Conservation (phyloP, 2,888 invertebrate genomes). For the Papilio gigon region DNA sequence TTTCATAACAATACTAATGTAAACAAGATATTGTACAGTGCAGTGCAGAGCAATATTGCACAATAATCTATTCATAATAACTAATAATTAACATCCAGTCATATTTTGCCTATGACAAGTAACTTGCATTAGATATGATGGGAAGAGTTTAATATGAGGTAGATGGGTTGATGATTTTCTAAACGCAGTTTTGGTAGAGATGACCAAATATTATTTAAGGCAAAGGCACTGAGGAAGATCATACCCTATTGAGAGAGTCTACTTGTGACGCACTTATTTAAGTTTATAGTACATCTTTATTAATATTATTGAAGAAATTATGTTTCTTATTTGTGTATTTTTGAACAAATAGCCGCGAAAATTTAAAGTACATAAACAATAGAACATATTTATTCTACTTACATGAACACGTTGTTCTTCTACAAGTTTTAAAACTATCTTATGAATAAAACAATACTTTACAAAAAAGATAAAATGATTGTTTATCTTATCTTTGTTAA, state of each 20-base stretch:
- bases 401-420: background rate
- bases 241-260: no score
- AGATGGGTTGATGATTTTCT: background rate
- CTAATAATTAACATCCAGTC: background rate
- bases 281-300: no score
- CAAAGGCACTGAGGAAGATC: no score
- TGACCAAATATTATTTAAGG: no score
- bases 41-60: no score
- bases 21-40: background rate
- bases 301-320: background rate
- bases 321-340: background rate
- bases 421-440: background rate
- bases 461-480: background rate
- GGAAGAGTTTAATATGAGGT: background rate
- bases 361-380: background rate
- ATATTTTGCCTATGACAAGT: background rate
- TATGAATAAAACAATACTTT: constrained; percentile 4
- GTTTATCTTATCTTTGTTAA: constrained; percentile 30
- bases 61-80: no score
- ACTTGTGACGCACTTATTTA: no score
- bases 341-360: background rate
- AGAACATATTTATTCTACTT: background rate
- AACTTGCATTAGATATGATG: background rate
- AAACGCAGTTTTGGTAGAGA: no score
- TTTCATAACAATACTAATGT: background rate